These are phyloP conservation scores for Procavia capensis DNA, from an alignment of 2,113 vertebrate genomes.

Conservation along the genomic window DNA sequence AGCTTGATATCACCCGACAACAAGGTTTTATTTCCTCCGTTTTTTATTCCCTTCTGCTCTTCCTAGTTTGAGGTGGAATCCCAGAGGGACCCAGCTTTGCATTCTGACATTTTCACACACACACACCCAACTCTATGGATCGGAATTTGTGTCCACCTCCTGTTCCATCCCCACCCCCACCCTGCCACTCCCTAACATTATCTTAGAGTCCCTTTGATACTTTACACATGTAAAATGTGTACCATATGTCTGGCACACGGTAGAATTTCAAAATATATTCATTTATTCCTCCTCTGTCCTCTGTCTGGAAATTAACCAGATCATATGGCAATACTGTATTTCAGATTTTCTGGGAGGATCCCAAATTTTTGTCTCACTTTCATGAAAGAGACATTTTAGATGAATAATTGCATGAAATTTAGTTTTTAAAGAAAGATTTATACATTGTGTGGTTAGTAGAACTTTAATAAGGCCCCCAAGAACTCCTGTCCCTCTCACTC, in stretches of 20 bases:
- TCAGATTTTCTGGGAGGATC: neutral
- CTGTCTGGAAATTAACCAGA: neutral
- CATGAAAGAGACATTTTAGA: conserved; percentile 6
- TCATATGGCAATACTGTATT: neutral
- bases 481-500: neutral
- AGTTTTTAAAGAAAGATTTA: conserved; percentile 17
- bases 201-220: neutral
- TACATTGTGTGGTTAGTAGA: neutral
- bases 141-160: neutral
- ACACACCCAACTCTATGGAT: neutral
- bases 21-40: neutral
- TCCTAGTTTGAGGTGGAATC: neutral
- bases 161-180: neutral
- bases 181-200: neutral
- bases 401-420: neutral
- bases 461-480: neutral
- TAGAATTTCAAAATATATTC: neutral
- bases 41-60: neutral
- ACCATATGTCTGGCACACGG: conserved; percentile 53
- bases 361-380: conserved; percentile 34
- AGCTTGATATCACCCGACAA: too few relatives aligned
- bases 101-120: neutral
- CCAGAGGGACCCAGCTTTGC: neutral
- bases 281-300: neutral
- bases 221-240: conserved; percentile 25